Evolutionary conservation across 1,140 invertebrate species (phyloP), one percentile per base, ranked within the genome.

Genomic region (Mercenaria mercenaria): DNA sequence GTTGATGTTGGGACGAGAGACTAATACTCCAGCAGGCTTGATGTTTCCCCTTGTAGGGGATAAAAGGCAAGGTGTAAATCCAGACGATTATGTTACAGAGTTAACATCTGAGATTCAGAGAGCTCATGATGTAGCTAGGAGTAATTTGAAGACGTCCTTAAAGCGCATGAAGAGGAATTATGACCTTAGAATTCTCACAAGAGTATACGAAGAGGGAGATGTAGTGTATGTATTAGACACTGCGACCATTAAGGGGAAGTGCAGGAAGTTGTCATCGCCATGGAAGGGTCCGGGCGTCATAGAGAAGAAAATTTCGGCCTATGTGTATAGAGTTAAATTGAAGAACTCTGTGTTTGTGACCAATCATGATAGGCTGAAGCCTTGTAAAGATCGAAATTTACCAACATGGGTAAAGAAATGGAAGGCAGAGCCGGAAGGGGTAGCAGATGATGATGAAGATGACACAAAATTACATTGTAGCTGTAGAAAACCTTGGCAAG

Each of bases 271-370:
- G 37, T 56, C 52, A 39, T 59, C 90, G 32, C 88, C 88, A 10
- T 92, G 90, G 88, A 92, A 90, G 67, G 90, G 90, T n/a, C 87
- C 90, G 10, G 88, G 82, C 0, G 32, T 92, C 39, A 67, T 91
- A 2, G 50, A 81, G 10, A 59, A n/a, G n/a, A n/a, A n/a, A n/a
- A n/a, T n/a, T n/a, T n/a, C n/a, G n/a, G n/a, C n/a, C n/a, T n/a
- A n/a, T n/a, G n/a, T n/a, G n/a, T n/a, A n/a, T n/a, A n/a, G n/a
- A n/a, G n/a, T n/a, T n/a, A n/a, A n/a, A n/a, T n/a, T n/a, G n/a
- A n/a, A n/a, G n/a, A n/a, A n/a, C n/a, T n/a, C n/a, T n/a, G n/a
- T n/a, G n/a, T n/a, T 77, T 2, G 72, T 90, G 4, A 8, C 83
- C 8, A 91, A 91, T 39, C 85, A 91, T 80, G 85, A 91, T 34